A percentile compares a stretch with the other conserved stretches of the same genome.
Conservation (phyloP, 2,113 vertebrate species). For the Rafetus swinhoei region DNA sequence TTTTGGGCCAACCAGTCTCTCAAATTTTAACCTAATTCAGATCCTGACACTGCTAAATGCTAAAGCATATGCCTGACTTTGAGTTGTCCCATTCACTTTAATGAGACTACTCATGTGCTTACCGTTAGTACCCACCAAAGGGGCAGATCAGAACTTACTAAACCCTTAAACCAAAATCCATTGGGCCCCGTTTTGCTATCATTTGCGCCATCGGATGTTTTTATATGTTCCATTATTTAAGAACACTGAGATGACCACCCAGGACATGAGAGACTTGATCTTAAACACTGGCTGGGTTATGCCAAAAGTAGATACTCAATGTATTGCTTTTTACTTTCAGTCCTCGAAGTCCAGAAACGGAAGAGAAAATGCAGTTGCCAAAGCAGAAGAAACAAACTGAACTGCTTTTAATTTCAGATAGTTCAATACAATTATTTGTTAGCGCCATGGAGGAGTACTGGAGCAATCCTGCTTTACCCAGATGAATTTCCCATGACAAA, state of each 20-base stretch:
- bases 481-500: slow-evolving; percentile 93
- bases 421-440: slow-evolving; percentile 74
- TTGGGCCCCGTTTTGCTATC: background rate
- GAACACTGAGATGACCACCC: background rate
- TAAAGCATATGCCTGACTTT: slow-evolving; percentile 24
- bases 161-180: slow-evolving; percentile 30
- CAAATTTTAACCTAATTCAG: slow-evolving; percentile 27
- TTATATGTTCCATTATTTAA: background rate
- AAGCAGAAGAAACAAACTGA: slow-evolving; percentile 55
- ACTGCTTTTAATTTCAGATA: slow-evolving; percentile 77
- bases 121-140: slow-evolving; percentile 56
- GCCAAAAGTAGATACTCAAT: slow-evolving; percentile 15
- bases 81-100: slow-evolving; percentile 51
- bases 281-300: slow-evolving; percentile 5
- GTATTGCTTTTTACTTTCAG: slow-evolving; percentile 57
- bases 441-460: slow-evolving; percentile 77
- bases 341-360: slow-evolving; percentile 40
- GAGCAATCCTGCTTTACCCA: slow-evolving; percentile 83
- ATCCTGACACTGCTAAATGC: slow-evolving; percentile 67
- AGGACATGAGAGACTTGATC: background rate
- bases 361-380: slow-evolving; percentile 58
- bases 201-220: slow-evolving; percentile 31
- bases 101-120: slow-evolving; percentile 57
- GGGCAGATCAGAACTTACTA: slow-evolving; percentile 62
- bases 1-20: background rate